phyloP scores from a whole-genome alignment of 2,113 vertebrate genomes.

The Scopus umbretta region DNA sequence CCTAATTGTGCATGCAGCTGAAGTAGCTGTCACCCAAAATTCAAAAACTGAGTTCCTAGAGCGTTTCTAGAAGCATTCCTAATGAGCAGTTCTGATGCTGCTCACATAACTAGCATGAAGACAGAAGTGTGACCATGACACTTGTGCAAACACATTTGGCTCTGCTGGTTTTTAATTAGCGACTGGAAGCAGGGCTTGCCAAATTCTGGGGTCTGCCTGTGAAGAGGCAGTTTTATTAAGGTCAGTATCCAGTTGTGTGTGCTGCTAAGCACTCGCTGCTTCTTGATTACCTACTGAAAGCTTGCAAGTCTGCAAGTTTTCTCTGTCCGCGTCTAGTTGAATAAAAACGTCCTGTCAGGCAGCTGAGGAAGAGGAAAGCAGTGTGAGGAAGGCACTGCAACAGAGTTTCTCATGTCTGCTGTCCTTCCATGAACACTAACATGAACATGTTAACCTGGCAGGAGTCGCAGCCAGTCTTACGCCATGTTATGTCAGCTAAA shows the following conservation, averaged over 20 bases:
- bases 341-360: background rate
- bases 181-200: background rate
- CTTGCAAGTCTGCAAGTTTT: background rate
- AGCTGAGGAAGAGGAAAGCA: background rate
- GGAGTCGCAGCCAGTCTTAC: background rate
- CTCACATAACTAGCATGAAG: background rate
- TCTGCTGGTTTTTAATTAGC: background rate
- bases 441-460: background rate
- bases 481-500: background rate
- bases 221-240: background rate
- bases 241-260: background rate
- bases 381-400: background rate
- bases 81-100: background rate
- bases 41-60: background rate
- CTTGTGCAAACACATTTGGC: background rate
- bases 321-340: rapidly evolving
- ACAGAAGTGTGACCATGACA: background rate
- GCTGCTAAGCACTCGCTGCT: background rate
- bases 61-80: background rate
- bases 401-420: background rate
- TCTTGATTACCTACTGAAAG: background rate
- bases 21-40: background rate
- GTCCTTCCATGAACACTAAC: background rate
- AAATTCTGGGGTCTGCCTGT: background rate
- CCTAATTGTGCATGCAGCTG: background rate